phyloP scores from a whole-genome alignment of 2,888 invertebrate genomes.

The Gasteruption jaculator region DNA sequence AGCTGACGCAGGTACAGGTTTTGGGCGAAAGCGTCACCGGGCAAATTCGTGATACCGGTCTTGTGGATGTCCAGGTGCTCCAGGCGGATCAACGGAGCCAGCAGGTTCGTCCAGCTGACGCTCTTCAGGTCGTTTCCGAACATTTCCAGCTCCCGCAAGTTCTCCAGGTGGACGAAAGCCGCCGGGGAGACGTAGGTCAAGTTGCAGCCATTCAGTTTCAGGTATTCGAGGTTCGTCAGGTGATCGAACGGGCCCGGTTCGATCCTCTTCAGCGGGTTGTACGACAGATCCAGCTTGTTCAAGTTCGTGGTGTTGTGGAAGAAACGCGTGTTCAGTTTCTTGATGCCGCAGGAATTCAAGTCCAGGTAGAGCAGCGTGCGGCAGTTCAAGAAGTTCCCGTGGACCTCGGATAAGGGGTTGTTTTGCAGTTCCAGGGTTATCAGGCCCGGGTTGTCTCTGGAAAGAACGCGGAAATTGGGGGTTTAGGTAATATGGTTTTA shows the following conservation, averaged over 20 bases:
- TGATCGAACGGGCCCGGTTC: slow-evolving; percentile 61
- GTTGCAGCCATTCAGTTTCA: slow-evolving; percentile 65
- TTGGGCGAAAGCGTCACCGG: slow-evolving; percentile 63
- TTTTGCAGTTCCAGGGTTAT: slow-evolving; percentile 68
- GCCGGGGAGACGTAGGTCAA: slow-evolving; percentile 58
- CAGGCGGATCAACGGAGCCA: slow-evolving; percentile 59
- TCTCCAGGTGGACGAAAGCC: slow-evolving; percentile 58
- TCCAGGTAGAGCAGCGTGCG: slow-evolving; percentile 66
- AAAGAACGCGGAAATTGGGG: too few relatives aligned
- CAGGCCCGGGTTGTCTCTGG: slow-evolving; percentile 66
- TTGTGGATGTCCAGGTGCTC: slow-evolving; percentile 64
- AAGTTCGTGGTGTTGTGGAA: slow-evolving; percentile 65
- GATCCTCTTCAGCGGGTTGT: slow-evolving; percentile 61
- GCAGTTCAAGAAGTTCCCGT: slow-evolving; percentile 64
- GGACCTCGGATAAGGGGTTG: slow-evolving; percentile 61
- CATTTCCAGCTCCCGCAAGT: slow-evolving; percentile 63
- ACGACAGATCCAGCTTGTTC: slow-evolving; percentile 66
- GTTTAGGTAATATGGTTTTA: too few relatives aligned
- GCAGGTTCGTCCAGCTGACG: slow-evolving; percentile 60
- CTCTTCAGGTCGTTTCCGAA: slow-evolving; percentile 58
- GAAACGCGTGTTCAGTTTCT: slow-evolving; percentile 59
- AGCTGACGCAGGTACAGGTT: slow-evolving; percentile 63
- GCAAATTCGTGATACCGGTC: slow-evolving; percentile 59
- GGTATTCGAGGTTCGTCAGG: slow-evolving; percentile 61
- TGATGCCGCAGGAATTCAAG: slow-evolving; percentile 63